Base-by-base conservation (phyloP, 2,888 invertebrate genomes). In the Tridacna gigas region DNA sequence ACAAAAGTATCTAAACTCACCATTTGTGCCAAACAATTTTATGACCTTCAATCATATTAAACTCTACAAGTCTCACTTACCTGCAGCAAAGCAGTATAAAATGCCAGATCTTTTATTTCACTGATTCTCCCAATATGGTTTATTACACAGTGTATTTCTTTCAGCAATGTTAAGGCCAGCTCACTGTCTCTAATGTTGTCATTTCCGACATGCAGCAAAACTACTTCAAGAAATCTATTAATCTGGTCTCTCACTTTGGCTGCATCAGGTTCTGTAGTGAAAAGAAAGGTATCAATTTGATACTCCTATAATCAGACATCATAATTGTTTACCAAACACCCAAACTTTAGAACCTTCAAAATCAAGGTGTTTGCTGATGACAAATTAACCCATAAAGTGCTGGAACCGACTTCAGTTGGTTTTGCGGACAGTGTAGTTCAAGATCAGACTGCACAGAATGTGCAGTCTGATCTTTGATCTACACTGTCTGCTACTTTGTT, bases 161-260 rank as follows among this genome's bases (percentile, higher is more conserved):
- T 74, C 20, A 61, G 61, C n/a, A 74, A 28, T 20, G 13, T 61
- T 12, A 25, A 20, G 3, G 74, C 61, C 3, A 56, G 20, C 28
- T 28, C 26, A 15, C 0, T 71, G 51, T 48, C 13, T 51, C 20
- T n/a, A 11, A 71, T 25, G 13, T 37, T n/a, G 5, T 37, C 51
- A 37, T 74, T 61, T 37, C 74, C 15, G 15, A 74, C 74, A 12
- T 74, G 63, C 7, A 45, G 60, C 74, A 74, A 13, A 3, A 74
- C 37, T 13, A 61, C 60, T 37, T 61, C 74, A 1, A 74, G 37
- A 47, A 26, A 61, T 28, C n/a, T 60, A 37, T 74, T 74, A 37
- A 74, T 26, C 22, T 45, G 20, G 5, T 45, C 69, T 45, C 69
- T 69, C 12, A 25, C 4, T 26, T 20, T 25, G 13, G 5, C n/a